These are phyloP conservation scores for Pseudomyrmex concolor DNA, from an alignment of 1,140 invertebrate species.

Conservation along the genomic window DNA sequence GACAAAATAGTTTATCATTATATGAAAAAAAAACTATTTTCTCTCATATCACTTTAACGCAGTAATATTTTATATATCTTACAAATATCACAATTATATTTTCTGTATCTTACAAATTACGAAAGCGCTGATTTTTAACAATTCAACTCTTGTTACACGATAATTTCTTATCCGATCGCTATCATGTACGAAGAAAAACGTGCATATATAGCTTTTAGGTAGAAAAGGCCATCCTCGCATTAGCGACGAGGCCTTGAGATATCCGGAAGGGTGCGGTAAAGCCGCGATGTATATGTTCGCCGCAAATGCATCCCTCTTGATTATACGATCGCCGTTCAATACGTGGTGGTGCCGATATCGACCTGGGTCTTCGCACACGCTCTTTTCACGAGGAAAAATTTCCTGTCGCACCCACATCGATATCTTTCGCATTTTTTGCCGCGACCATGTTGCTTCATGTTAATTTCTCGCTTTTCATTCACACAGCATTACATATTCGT, in stretches of 20 bases:
- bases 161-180: slow-evolving; percentile 9
- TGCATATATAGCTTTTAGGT: slow-evolving; percentile 17
- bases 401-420: slow-evolving; percentile 44
- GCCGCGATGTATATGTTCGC: slow-evolving; percentile 75
- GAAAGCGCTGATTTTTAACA: background rate
- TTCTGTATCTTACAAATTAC: too few species aligned
- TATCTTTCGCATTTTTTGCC: slow-evolving; percentile 20
- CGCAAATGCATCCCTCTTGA: slow-evolving; percentile 81
- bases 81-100: too few species aligned
- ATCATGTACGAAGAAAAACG: background rate
- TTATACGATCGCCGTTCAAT: slow-evolving; percentile 78
- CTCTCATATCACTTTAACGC: too few species aligned
- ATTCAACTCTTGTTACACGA: background rate
- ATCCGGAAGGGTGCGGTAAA: slow-evolving; percentile 82
- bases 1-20: background rate
- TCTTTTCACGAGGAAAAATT: slow-evolving; percentile 35
- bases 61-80: too few species aligned
- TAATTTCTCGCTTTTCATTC: slow-evolving; percentile 12
- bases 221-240: slow-evolving; percentile 61
- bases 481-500: background rate
- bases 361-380: background rate
- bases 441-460: slow-evolving; percentile 11
- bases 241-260: slow-evolving; percentile 74
- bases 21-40: background rate
- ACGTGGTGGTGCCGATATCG: slow-evolving; percentile 31